A percentile compares a stretch with the other conserved stretches of the same genome.
Evolutionary conservation across 2,797 vertebrate species (phyloP).

Genomic region (Phaenicophaeus curvirostris): DNA sequence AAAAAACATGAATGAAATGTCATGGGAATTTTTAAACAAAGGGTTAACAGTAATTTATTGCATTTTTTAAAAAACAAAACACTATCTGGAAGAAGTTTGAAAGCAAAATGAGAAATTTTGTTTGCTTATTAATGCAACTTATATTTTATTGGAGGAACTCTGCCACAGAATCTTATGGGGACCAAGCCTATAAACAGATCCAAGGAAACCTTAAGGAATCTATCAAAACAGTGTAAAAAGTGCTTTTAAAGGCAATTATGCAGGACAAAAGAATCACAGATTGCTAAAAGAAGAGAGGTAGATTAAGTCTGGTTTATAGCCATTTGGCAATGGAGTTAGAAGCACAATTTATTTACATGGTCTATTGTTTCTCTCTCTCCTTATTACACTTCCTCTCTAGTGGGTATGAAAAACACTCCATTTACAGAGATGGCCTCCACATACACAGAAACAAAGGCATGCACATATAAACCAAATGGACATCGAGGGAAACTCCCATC

Average conservation of each 20-base stretch:
- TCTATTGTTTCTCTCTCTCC: not conserved
- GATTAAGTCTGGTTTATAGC: not conserved
- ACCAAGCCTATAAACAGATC: not conserved
- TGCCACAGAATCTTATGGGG: not conserved
- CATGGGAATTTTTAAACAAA: not conserved
- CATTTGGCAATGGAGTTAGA: not conserved
- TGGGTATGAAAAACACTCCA: not conserved
- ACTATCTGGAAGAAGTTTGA: not conserved
- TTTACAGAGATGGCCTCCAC: not conserved
- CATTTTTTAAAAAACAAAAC: not conserved
- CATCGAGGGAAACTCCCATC: too few species aligned
- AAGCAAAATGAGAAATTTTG: not conserved
- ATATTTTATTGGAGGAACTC: not conserved
- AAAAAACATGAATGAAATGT: not conserved
- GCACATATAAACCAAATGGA: fast-evolving
- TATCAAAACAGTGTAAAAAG: not conserved
- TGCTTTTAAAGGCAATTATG: not conserved
- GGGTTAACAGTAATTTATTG: not conserved
- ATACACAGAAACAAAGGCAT: not conserved
- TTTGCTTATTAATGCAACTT: not conserved
- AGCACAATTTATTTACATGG: not conserved
- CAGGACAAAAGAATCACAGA: not conserved
- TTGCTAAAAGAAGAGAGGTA: not conserved
- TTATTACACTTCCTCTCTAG: not conserved
- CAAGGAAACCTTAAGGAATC: not conserved